Evolutionary conservation across 2,113 vertebrate species (phyloP), one percentile per base, ranked within the genome.

Genomic region (Cavia porcellus): DNA sequence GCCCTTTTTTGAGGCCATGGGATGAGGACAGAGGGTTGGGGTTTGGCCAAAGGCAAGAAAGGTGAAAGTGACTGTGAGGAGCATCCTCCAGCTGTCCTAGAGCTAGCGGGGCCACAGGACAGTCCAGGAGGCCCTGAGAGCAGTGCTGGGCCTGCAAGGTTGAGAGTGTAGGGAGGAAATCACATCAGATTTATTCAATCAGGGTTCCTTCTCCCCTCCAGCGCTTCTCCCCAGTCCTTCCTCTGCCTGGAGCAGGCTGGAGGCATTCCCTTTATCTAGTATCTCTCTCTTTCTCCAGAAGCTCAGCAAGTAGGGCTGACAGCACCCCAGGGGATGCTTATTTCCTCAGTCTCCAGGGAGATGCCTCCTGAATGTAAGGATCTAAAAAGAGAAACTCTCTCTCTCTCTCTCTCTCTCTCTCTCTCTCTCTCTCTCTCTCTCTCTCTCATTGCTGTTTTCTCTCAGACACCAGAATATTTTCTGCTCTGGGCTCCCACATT

Each of bases 311-410:
- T 20, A 38, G 68, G 61, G 83, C 95, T 97, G 96, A 96, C 92
- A 87, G 95, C 59, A 84, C 62, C 92, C 61, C 86, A 70, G 68
- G 94, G 94, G 74, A 96, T 95, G 94, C 89, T 91, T 68, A 74
- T 83, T 82, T 90, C 93, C 92, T 83, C 88, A 81, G 96, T 97
- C 96, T 97, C 96, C 96, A 93, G 96, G 96, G 97, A 97, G 96
- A 96, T 92, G 93, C 74, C 64, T 96, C 80, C 89, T 94, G 93
- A 96, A 97, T 92, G 95, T 89, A 97, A 84, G 89, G 42, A 86
- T 94, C 96, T 95, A 95, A 97, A 94, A 94, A 90, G 93, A 94
- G 92, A 89, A 66, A n/a, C n/a, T n/a, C n/a, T n/a, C n/a, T n/a
- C n/a, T n/a, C n/a, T n/a, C n/a, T n/a, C n/a, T n/a, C n/a, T n/a